These are phyloP conservation scores for Tetragnatha versicolor DNA, from an alignment of 1,140 invertebrate genomes.

Conservation along the genomic window DNA sequence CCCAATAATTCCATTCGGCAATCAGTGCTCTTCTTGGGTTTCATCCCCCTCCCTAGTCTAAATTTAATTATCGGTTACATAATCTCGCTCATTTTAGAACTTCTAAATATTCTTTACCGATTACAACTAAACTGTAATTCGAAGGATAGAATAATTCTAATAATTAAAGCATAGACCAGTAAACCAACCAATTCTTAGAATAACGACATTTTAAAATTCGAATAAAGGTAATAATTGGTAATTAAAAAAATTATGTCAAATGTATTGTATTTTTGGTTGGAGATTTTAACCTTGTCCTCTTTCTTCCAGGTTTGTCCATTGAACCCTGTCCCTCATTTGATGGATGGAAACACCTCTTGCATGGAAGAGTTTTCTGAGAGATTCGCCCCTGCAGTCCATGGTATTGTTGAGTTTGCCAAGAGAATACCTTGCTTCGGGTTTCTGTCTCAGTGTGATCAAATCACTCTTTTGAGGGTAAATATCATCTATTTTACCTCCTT, in stretches of 20 bases:
- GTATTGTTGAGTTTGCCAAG: slow-evolving; percentile 97
- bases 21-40: slow-evolving; percentile 10
- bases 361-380: slow-evolving; percentile 89
- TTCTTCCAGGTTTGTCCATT: slow-evolving; percentile 89
- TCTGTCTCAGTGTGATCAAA: slow-evolving; percentile 94
- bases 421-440: slow-evolving; percentile 94
- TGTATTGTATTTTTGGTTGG: too few relatives aligned
- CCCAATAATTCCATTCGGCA: slow-evolving; percentile 2
- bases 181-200: too few relatives aligned
- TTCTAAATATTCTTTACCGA: too few relatives aligned
- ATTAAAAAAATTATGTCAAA: too few relatives aligned
- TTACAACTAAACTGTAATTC: too few relatives aligned
- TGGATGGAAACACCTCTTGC: slow-evolving; percentile 68
- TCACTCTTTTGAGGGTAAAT: slow-evolving; percentile 89
- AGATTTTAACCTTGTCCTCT: slow-evolving; percentile 66
- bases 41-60: not conserved
- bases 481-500: not conserved
- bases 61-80: not conserved
- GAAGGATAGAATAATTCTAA: too few relatives aligned
- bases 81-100: too few relatives aligned
- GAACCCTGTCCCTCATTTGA: slow-evolving; percentile 82
- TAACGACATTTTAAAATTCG: too few relatives aligned
- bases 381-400: slow-evolving; percentile 93
- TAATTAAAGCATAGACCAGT: too few relatives aligned
- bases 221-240: too few relatives aligned